A percentile compares a stretch with the other conserved stretches of the same genome.
These are phyloP conservation scores for Thunnus thynnus DNA, from an alignment of 2,113 vertebrate species.

Conservation along the genomic window DNA sequence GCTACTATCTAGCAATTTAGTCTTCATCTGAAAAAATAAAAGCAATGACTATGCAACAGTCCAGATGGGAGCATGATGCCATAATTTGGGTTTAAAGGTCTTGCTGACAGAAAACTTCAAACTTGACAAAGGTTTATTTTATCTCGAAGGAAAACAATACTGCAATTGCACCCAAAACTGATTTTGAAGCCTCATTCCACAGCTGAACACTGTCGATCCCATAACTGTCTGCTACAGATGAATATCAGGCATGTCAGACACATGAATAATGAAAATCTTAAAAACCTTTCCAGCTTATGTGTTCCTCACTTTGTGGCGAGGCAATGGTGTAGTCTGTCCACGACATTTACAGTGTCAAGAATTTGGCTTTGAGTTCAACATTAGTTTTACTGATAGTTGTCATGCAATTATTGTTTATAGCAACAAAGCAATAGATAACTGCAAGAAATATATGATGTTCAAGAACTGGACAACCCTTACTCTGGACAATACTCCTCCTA, in stretches of 20 bases:
- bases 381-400: background rate
- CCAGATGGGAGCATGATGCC: background rate
- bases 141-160: background rate
- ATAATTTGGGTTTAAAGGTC: background rate
- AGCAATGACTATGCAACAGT: background rate
- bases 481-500: too few species aligned
- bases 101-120: background rate
- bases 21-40: background rate
- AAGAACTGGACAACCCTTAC: too few species aligned
- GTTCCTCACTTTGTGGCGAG: conserved; percentile 14
- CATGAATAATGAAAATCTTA: conserved; percentile 60
- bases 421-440: background rate
- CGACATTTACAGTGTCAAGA: conserved; percentile 23
- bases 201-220: conserved; percentile 29
- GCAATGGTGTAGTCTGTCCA: background rate
- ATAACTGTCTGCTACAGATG: conserved; percentile 29
- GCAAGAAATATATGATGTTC: background rate
- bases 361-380: background rate
- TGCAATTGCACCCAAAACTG: conserved; percentile 1
- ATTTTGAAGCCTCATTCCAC: conserved; percentile 13
- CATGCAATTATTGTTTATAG: background rate
- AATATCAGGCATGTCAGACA: conserved; percentile 40
- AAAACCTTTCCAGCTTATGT: conserved; percentile 51
- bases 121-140: background rate
- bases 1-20: too few species aligned